Evolutionary conservation across 2,113 vertebrate species (phyloP).

Genomic region (mouse (Mus musculus)): DNA sequence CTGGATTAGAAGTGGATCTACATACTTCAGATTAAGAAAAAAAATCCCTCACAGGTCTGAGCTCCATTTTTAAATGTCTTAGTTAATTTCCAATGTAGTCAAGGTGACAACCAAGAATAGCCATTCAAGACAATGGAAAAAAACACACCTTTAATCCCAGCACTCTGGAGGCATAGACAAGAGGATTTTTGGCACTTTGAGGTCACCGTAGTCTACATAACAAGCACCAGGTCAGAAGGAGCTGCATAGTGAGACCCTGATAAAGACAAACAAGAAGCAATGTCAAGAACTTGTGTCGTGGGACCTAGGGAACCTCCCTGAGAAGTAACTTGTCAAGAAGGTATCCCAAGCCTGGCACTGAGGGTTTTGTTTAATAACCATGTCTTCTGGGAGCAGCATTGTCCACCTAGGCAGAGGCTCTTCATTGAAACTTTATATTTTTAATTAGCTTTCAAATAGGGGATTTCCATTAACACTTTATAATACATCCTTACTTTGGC

Average conservation of each 20-base stretch:
- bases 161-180: not conserved
- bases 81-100: not conserved
- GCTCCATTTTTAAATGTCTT: not conserved
- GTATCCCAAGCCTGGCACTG: not conserved
- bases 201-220: not conserved
- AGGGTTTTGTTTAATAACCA: not conserved
- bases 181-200: not conserved
- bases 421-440: not conserved
- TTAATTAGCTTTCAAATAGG: not conserved
- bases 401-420: not conserved
- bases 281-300: not conserved
- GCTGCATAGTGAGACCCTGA: not conserved
- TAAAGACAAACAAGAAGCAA: not conserved
- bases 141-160: not conserved
- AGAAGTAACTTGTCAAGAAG: not conserved
- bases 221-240: not conserved
- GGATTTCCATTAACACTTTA: not conserved
- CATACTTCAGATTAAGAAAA: not conserved
- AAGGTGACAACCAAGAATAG: not conserved
- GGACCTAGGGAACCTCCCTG: not conserved
- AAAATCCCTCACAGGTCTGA: not conserved
- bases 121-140: not conserved
- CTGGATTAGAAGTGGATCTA: not conserved
- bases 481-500: not conserved
- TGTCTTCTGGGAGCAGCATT: not conserved